phyloP scores from a whole-genome alignment of 2,113 vertebrate genomes.

The Nipponia nippon region DNA sequence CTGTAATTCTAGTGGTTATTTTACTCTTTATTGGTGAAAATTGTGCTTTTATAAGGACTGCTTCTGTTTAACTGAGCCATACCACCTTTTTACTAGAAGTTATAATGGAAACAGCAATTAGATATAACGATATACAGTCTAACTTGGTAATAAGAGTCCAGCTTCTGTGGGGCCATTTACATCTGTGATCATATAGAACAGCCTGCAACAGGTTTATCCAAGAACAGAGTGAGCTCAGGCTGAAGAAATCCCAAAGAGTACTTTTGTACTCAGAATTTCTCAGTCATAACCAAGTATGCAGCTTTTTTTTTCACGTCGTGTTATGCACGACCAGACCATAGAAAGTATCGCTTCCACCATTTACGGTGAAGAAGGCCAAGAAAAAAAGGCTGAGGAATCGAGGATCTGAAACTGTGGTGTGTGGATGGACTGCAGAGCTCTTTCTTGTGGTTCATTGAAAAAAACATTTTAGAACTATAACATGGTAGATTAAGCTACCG shows the following conservation, averaged over 20 bases:
- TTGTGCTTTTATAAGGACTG: background rate
- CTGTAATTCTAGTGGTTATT: background rate
- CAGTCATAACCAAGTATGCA: background rate
- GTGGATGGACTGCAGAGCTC: background rate
- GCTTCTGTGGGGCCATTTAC: background rate
- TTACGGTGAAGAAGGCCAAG: background rate
- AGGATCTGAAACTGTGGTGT: background rate
- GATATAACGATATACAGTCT: background rate
- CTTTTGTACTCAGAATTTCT: background rate
- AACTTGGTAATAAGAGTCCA: background rate
- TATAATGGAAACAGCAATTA: background rate
- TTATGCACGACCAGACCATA: background rate
- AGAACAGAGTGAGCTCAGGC: background rate
- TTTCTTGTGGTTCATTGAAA: conserved; percentile 33
- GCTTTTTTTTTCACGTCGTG: background rate
- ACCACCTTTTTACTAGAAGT: background rate
- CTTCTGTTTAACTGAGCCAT: background rate
- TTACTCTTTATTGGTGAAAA: background rate
- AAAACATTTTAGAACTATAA: background rate
- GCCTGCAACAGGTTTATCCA: background rate
- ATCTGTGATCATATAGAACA: background rate
- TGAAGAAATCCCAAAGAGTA: background rate
- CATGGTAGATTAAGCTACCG: background rate
- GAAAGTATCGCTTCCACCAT: background rate
- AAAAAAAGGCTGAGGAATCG: background rate